Conservation (phyloP, 2,888 invertebrate species). For the Synanthedon vespiformis region DNA sequence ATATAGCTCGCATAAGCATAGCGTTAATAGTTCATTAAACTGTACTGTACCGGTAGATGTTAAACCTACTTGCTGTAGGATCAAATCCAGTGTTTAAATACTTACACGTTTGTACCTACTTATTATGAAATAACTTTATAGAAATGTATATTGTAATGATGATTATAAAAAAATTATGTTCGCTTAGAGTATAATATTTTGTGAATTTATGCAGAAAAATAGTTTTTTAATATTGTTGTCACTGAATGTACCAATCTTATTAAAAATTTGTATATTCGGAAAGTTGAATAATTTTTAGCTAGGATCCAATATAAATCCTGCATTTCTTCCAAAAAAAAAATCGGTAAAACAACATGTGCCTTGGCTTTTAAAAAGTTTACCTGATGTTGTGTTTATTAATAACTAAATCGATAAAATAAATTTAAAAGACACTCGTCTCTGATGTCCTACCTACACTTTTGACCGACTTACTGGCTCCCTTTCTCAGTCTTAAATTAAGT, state of each 20-base stretch:
- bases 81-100: slow-evolving; percentile 18
- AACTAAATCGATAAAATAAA: slow-evolving; percentile 29
- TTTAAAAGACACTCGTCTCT: slow-evolving; percentile 26
- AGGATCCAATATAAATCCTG: slow-evolving; percentile 68
- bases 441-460: slow-evolving; percentile 37
- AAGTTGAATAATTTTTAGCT: slow-evolving; percentile 69
- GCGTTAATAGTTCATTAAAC: neutral
- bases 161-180: slow-evolving; percentile 55
- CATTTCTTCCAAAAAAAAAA: slow-evolving; percentile 58
- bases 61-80: slow-evolving; percentile 9
- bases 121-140: slow-evolving; percentile 60
- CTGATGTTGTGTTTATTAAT: slow-evolving; percentile 48
- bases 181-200: slow-evolving; percentile 68
- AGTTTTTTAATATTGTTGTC: slow-evolving; percentile 71
- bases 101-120: slow-evolving; percentile 25
- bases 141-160: slow-evolving; percentile 44
- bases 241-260: slow-evolving; percentile 70
- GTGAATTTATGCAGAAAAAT: slow-evolving; percentile 68
- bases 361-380: slow-evolving; percentile 61
- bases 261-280: slow-evolving; percentile 67
- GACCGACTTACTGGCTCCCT: neutral
- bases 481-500: too few species aligned
- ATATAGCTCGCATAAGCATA: neutral
- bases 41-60: neutral
- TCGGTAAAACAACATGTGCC: slow-evolving; percentile 61